phyloP scores from a whole-genome alignment of 2,888 invertebrate species.

The Zele albiditarsus region DNA sequence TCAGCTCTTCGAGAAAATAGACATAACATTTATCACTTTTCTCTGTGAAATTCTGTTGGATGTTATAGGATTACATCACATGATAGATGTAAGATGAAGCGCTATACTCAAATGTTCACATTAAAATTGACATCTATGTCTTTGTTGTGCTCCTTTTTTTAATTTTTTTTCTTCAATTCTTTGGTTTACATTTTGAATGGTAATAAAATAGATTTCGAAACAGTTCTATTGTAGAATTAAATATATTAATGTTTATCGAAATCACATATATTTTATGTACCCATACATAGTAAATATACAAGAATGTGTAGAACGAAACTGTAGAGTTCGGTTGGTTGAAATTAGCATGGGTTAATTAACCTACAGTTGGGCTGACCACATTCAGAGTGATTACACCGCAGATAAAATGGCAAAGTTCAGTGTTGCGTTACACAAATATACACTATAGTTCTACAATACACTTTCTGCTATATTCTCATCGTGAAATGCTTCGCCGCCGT shows the following conservation, averaged over 20 bases:
- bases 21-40: constrained; percentile 46
- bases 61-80: constrained; percentile 31
- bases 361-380: constrained; percentile 1
- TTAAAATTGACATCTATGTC: background rate
- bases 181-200: background rate
- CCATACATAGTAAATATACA: background rate
- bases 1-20: constrained; percentile 36
- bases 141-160: background rate
- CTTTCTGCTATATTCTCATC: constrained; percentile 13
- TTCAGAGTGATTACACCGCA: constrained; percentile 35
- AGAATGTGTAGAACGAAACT: background rate
- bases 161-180: background rate
- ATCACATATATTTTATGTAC: background rate
- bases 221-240: background rate
- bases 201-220: background rate
- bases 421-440: constrained; percentile 27
- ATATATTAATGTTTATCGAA: background rate
- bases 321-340: constrained; percentile 20
- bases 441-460: constrained; percentile 17
- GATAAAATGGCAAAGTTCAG: constrained; percentile 36
- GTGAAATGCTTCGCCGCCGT: constrained; percentile 7
- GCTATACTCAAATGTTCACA: constrained; percentile 12
- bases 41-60: constrained; percentile 33
- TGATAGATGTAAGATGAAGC: constrained; percentile 33
- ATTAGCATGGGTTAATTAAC: constrained; percentile 33